Evolutionary conservation across 2,113 vertebrate genomes (phyloP).

Genomic region (Acinonyx jubatus): DNA sequence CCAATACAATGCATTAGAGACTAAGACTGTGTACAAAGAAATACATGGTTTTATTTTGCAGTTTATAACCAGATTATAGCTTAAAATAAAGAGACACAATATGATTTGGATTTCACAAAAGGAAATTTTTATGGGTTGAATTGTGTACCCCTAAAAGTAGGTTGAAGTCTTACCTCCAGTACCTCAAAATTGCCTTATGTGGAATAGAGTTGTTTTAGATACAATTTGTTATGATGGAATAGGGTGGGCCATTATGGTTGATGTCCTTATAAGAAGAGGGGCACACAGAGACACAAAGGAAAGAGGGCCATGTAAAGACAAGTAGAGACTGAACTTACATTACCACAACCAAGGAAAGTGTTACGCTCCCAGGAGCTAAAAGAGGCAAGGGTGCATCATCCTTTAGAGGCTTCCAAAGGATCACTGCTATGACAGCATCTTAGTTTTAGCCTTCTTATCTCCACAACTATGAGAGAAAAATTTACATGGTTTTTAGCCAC

Average conservation of each 20-base stretch:
- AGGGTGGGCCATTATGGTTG: not conserved
- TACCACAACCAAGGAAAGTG: not conserved
- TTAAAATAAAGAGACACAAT: not conserved
- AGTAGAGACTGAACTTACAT: not conserved
- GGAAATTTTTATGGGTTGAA: not conserved
- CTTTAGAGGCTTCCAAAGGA: not conserved
- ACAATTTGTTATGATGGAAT: not conserved
- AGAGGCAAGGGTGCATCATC: not conserved
- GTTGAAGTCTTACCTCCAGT: not conserved
- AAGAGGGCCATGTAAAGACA: not conserved
- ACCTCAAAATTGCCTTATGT: not conserved
- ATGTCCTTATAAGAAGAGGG: not conserved
- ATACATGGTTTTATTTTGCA: not conserved
- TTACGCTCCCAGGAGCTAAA: not conserved
- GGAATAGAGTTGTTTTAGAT: not conserved
- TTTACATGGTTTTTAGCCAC: not conserved
- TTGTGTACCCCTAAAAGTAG: not conserved
- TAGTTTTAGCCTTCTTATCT: not conserved
- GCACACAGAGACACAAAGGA: not conserved
- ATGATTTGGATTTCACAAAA: not conserved
- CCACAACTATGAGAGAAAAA: not conserved
- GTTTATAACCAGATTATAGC: not conserved
- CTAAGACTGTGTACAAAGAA: not conserved
- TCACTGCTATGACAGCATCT: accelerated
- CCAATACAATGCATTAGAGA: not conserved